phyloP scores from a whole-genome alignment of 2,113 vertebrate species.

The Hyaena hyaena region DNA sequence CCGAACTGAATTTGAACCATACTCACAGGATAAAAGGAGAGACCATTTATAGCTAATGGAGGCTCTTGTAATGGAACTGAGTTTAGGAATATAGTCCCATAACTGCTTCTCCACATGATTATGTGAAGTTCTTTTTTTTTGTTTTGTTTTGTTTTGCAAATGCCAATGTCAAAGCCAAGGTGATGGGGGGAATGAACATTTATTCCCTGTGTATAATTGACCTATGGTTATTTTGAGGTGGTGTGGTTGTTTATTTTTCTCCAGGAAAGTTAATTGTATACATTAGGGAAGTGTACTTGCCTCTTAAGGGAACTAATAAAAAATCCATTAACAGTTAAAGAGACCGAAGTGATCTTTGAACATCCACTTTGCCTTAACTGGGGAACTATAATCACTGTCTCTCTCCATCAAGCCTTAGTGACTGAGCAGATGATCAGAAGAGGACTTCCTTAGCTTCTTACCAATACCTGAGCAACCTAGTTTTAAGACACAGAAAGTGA shows the following conservation, averaged over 20 bases:
- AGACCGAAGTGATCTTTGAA: not conserved
- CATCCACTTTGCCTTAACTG: not conserved
- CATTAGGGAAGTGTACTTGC: not conserved
- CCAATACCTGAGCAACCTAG: not conserved
- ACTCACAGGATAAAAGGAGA: not conserved
- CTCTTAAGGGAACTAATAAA: not conserved
- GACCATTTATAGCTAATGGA: not conserved
- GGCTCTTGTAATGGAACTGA: not conserved
- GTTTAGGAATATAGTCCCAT: not conserved
- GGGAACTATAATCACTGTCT: not conserved
- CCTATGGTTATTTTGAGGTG: not conserved
- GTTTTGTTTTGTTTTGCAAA: not conserved
- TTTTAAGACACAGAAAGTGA: not conserved
- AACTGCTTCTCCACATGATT: not conserved
- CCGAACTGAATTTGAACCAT: not conserved
- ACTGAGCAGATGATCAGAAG: not conserved
- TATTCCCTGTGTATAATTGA: not conserved
- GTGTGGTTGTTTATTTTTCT: not conserved
- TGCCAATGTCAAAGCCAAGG: not conserved
- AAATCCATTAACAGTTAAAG: not conserved
- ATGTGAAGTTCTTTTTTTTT: not conserved
- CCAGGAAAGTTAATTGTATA: not conserved
- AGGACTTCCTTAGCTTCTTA: not conserved
- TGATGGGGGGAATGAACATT: not conserved
- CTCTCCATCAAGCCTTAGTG: not conserved